Evolutionary conservation across 2,888 invertebrate genomes (phyloP), one percentile per base, ranked within the genome.

Genomic region (Anoplius nigerrimus): DNA sequence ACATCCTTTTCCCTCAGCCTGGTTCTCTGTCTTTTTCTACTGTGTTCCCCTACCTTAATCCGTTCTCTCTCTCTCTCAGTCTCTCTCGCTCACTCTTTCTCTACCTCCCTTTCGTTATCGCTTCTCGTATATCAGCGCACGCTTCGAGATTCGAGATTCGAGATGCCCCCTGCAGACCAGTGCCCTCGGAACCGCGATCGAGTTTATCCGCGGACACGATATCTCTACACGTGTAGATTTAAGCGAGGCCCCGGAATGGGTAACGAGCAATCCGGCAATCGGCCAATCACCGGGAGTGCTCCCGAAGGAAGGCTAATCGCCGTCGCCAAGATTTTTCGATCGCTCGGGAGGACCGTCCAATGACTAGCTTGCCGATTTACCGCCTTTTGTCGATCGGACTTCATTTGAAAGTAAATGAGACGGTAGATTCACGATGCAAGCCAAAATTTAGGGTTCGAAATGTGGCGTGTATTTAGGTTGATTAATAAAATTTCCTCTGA

Each of bases 191-290:
- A 8, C 69, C 65, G 66, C 72, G 72, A 76, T 70, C 79, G 73
- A 57, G 65, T 72, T 79, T 79, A 72, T 77, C 70, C 74, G 64
- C 58, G 56, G 58, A 20, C 66, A 54, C 62, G 64, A 55, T 73
- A 74, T 74, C 72, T 66, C 53, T 69, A 71, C 77, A 71, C 73
- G 68, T 76, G 79, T 79, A 79, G 76, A 79, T 79, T 60, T 56
- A 66, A 76, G 62, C 51, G 42, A 34, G 56, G 16, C 18, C 24
- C 42, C 20, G 4, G 43, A 34, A 5, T 34, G 15, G 18, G 43
- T 56, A 56, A 56, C 16, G 56, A 56, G 42, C 56, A 56, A 56
- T 56, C 20, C 42, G 20, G n/a, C n/a, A n/a, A n/a, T n/a, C n/a
- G n/a, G n/a, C n/a, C n/a, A n/a, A n/a, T n/a, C n/a, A n/a, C n/a